Percentiles rank a stretch among this genome's conserved stretches.
phyloP scores from a whole-genome alignment of 2,113 vertebrate species.

The Seriola rivoliana region DNA sequence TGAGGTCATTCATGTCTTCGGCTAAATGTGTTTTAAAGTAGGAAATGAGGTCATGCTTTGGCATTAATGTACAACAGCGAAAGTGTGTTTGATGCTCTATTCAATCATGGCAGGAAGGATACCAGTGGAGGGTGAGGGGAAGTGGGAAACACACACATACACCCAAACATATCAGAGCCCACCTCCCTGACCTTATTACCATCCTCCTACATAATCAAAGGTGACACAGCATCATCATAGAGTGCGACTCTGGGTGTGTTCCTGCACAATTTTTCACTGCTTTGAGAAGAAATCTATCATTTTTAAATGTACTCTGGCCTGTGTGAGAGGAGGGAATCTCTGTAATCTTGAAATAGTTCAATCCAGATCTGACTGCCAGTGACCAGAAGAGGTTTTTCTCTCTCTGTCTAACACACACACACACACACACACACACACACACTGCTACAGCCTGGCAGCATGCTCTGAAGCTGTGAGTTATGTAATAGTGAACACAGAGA shows the following conservation, averaged over 20 bases:
- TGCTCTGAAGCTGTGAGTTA: constrained; percentile 73
- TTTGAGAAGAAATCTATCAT: not conserved
- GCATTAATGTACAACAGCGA: constrained; percentile 30
- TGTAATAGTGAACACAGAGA: constrained; percentile 74
- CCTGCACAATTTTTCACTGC: not conserved
- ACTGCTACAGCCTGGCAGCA: constrained; percentile 63
- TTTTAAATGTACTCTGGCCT: not conserved
- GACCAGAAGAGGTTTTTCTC: constrained; percentile 49
- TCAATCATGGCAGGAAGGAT: constrained; percentile 61
- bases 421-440: constrained; percentile 45
- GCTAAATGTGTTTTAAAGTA: constrained; percentile 34
- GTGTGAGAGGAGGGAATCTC: constrained; percentile 4
- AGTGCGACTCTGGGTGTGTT: constrained; percentile 27
- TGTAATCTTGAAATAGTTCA: constrained; percentile 33
- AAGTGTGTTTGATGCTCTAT: constrained; percentile 70
- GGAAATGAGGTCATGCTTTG: constrained; percentile 69
- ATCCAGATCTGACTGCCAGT: constrained; percentile 56
- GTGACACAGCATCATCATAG: constrained; percentile 53
- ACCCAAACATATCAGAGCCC: constrained; percentile 8
- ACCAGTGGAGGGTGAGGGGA: constrained; percentile 19
- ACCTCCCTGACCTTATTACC: constrained; percentile 67
- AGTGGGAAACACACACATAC: constrained; percentile 8
- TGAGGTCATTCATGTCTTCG: constrained; percentile 30
- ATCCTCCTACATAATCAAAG: constrained; percentile 41
- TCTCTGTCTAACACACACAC: constrained; percentile 15